Evolutionary conservation across 2,113 vertebrate species (phyloP).

Genomic region (Perognathus longimembris): DNA sequence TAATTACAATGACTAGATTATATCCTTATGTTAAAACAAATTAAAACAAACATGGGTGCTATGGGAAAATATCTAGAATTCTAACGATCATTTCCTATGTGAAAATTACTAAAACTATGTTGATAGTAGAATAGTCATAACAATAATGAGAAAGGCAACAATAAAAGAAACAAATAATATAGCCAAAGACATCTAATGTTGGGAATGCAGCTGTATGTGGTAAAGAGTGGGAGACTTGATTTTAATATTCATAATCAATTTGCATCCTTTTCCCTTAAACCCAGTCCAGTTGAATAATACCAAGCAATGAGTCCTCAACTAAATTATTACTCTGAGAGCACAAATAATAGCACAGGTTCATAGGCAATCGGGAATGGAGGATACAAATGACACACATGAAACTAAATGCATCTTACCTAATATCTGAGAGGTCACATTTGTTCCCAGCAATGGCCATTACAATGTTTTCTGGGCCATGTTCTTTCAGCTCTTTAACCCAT

Average conservation of each 20-base stretch:
- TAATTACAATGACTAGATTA: neutral
- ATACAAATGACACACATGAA: neutral
- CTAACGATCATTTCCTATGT: neutral
- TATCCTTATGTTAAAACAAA: neutral
- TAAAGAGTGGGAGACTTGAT: neutral
- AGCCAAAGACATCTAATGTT: neutral
- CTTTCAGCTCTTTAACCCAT: constrained; percentile 99
- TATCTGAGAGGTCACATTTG: constrained; percentile 98
- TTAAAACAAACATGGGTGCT: neutral
- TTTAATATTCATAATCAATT: neutral
- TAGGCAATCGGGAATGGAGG: neutral
- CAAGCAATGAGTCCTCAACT: neutral
- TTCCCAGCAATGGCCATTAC: constrained; percentile 99
- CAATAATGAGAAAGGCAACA: neutral
- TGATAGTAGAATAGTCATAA: neutral
- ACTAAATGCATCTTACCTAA: constrained; percentile 88
- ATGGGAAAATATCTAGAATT: neutral
- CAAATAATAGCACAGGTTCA: neutral
- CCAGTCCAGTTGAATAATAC: neutral
- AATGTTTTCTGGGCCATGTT: constrained; percentile 98
- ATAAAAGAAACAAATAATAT: neutral
- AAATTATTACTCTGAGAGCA: neutral
- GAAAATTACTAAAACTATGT: constrained; percentile 5
- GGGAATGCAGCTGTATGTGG: neutral
- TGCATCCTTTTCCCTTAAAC: neutral